Evolutionary conservation across 2,888 invertebrate species (phyloP).

Genomic region (Acanthosepion esculentum): DNA sequence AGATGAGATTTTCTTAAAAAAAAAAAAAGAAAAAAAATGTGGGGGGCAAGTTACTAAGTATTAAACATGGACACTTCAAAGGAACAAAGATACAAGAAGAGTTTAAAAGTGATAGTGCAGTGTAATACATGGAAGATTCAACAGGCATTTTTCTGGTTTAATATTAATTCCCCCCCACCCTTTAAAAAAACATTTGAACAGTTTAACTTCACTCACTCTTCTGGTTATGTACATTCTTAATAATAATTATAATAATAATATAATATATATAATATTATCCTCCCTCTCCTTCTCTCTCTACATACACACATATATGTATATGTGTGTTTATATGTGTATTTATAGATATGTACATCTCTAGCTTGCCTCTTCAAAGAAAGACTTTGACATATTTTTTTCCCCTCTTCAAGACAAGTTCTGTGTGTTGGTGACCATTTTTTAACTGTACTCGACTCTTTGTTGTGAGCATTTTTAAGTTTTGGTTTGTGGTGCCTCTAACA

Average conservation of each 20-base stretch:
- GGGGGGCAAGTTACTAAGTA: too few species aligned
- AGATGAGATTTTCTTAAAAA: too few species aligned
- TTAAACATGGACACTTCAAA: too few species aligned
- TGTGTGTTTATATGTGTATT: neutral
- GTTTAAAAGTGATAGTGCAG: too few species aligned
- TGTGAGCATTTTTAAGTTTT: neutral
- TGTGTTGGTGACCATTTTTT: neutral
- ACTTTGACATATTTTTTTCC: neutral
- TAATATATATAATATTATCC: too few species aligned
- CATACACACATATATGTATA: neutral
- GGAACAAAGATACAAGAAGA: too few species aligned
- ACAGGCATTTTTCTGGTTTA: too few species aligned
- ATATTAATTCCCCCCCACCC: too few species aligned
- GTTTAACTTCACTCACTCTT: neutral
- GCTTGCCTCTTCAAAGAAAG: too few species aligned
- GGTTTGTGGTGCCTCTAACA: neutral
- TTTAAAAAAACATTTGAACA: neutral
- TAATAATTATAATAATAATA: too few species aligned
- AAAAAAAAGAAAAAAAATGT: too few species aligned
- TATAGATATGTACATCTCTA: neutral
- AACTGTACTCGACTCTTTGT: neutral
- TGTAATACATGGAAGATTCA: too few species aligned
- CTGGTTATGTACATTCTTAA: neutral
- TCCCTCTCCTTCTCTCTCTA: neutral
- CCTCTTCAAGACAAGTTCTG: neutral